Percentiles rank a stretch among this genome's conserved stretches.
Evolutionary conservation across 2,797 vertebrate species (phyloP).

Genomic region (Ataeniobius toweri): DNA sequence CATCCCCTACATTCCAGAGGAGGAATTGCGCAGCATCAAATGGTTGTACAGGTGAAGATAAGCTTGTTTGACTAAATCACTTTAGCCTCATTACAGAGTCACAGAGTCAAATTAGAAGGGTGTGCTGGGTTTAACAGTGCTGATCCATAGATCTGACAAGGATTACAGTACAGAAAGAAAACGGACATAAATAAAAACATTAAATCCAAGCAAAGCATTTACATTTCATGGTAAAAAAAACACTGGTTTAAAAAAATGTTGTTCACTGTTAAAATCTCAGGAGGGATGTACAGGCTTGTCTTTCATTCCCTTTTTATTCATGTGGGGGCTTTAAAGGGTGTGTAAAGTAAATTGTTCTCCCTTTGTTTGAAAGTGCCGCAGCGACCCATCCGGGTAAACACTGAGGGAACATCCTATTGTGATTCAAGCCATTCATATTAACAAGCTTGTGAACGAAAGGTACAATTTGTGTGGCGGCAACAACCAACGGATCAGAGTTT

Average conservation of each 20-base stretch:
- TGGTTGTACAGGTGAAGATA: constrained; percentile 28
- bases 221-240: too few species aligned
- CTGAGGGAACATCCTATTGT: constrained; percentile 47
- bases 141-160: constrained; percentile 2
- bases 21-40: constrained; percentile 23
- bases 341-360: constrained; percentile 33
- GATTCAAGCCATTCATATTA: constrained; percentile 22
- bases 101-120: constrained; percentile 18
- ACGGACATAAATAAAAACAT: neutral
- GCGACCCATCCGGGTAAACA: constrained; percentile 51
- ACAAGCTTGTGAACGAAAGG: constrained; percentile 12
- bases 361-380: constrained; percentile 41
- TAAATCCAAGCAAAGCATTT: neutral
- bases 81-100: constrained; percentile 37
- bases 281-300: constrained; percentile 56
- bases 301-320: constrained; percentile 31
- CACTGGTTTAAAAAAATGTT: neutral
- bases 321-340: neutral
- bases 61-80: constrained; percentile 46
- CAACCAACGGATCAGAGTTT: constrained; percentile 13
- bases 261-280: neutral
- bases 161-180: constrained; percentile 24
- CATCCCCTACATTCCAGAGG: constrained; percentile 36
- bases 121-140: constrained; percentile 7
- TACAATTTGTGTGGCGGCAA: constrained; percentile 9